Evolutionary conservation across 2,797 vertebrate genomes (phyloP), one percentile per base, ranked within the genome.

Genomic region (Sebastes steindachneri): DNA sequence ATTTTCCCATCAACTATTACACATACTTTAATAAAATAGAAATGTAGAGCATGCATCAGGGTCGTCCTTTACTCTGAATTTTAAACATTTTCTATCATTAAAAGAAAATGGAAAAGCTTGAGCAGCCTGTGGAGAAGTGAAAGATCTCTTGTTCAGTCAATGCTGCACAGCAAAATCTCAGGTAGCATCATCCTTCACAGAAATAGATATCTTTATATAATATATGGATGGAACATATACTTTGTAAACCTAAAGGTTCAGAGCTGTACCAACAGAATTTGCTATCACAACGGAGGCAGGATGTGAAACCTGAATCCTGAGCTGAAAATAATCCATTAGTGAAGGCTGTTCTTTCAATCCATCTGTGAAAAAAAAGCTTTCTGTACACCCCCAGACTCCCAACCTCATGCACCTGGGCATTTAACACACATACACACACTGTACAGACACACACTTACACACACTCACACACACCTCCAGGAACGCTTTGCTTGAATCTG

Each of bases 271-370:
- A 68, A 75, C 7, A 76, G 57, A 79, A 80, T 53, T 25, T 53
- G 70, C 59, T 5, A 0, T 59, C 57, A 84, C 68, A 83, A 86
- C 19, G 48, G 68, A 78, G 57, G 78, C 83, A 74, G 58, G 71
- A 89, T 75, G 84, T 79, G 75, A 85, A 91, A 81, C 75, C 86
- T 77, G 83, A 72, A 86, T 62, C 55, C 80, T 75, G 86, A 83
- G 82, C 86, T 84, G 84, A 93, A 84, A 91, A 91, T 88, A 89
- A 92, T 90, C 85, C 88, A 92, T 92, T 90, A 91, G 90, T 83
- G 86, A 91, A 89, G 80, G 86, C 68, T 88, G 85, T 77, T 91
- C 84, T 89, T 88, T 89, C 82, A 89, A 86, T 85, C 76, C 69
- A 78, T 83, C 82, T 76, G 90, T 77, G 78, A 4, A 62, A 71